phyloP scores from a whole-genome alignment of 1,140 invertebrate genomes.

The Bradysia coprophila region DNA sequence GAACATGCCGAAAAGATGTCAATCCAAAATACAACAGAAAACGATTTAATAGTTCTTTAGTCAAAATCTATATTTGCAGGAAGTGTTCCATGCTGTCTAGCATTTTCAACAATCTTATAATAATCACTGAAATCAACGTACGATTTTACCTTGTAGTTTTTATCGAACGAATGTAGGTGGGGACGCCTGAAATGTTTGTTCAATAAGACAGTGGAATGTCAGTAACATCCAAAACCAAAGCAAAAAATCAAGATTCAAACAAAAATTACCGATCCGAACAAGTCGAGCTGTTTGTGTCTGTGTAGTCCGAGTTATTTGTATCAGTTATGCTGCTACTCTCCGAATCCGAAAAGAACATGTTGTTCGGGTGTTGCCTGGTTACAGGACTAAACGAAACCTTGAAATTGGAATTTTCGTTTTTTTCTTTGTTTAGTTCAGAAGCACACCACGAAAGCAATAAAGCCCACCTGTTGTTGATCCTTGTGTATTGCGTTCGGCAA shows the following conservation, averaged over 20 bases:
- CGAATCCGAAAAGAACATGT: not conserved
- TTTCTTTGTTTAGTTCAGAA: not conserved
- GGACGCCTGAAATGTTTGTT: not conserved
- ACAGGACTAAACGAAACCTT: not conserved
- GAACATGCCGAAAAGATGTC: too few species aligned
- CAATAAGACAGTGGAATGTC: too few species aligned
- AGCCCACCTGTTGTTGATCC: not conserved
- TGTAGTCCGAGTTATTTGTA: slow-evolving; percentile 6
- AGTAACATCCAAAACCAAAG: not conserved
- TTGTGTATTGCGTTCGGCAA: slow-evolving; percentile 36
- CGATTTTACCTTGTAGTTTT: slow-evolving; percentile 45
- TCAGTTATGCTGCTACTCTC: not conserved
- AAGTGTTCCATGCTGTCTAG: slow-evolving; percentile 33
- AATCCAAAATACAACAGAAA: too few species aligned
- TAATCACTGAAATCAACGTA: slow-evolving; percentile 77
- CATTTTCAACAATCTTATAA: slow-evolving; percentile 51
- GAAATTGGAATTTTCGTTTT: not conserved
- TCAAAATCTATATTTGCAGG: slow-evolving; percentile 30
- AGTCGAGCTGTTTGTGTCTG: slow-evolving; percentile 3
- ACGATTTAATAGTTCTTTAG: too few species aligned
- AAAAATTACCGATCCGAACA: not conserved
- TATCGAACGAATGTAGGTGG: slow-evolving; percentile 13
- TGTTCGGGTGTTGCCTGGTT: not conserved
- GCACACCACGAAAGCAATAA: not conserved
- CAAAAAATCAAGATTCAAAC: not conserved